These are phyloP conservation scores for Mormyrus iriodes DNA, from an alignment of 2,113 vertebrate species.

Conservation along the genomic window DNA sequence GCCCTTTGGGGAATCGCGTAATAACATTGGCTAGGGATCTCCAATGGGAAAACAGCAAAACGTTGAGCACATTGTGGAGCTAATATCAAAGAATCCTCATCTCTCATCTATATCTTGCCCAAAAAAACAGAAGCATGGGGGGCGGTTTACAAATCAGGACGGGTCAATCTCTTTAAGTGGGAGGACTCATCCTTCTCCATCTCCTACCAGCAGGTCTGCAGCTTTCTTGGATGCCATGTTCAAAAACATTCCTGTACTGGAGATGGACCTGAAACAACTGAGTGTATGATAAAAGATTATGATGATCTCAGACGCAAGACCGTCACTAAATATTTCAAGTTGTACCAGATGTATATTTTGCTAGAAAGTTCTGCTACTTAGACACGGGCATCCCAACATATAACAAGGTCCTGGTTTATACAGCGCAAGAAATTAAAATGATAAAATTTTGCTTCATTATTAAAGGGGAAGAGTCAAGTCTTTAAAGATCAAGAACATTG, in stretches of 20 bases:
- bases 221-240: constrained; percentile 9
- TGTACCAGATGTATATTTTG: constrained; percentile 34
- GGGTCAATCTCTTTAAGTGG: constrained; percentile 45
- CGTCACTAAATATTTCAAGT: constrained; percentile 46
- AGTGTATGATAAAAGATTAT: constrained; percentile 20
- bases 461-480: constrained; percentile 15
- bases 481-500: constrained; percentile 25
- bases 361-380: constrained; percentile 38
- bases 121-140: constrained; percentile 34
- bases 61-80: constrained; percentile 32
- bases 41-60: constrained; percentile 46
- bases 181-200: constrained; percentile 42
- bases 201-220: constrained; percentile 39
- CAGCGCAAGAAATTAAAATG: constrained; percentile 31
- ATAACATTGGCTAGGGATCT: constrained; percentile 42
- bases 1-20: constrained; percentile 41
- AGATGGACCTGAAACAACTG: constrained; percentile 35
- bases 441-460: constrained; percentile 19
- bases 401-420: not conserved
- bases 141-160: constrained; percentile 21
- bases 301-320: constrained; percentile 41
- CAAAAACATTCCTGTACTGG: not conserved
- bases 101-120: constrained; percentile 32
- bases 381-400: constrained; percentile 12
- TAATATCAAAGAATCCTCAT: constrained; percentile 50